Percentiles rank a stretch among this genome's conserved stretches.
phyloP scores from a whole-genome alignment of 1,140 invertebrate genomes.

The Trialeurodes vaporariorum region DNA sequence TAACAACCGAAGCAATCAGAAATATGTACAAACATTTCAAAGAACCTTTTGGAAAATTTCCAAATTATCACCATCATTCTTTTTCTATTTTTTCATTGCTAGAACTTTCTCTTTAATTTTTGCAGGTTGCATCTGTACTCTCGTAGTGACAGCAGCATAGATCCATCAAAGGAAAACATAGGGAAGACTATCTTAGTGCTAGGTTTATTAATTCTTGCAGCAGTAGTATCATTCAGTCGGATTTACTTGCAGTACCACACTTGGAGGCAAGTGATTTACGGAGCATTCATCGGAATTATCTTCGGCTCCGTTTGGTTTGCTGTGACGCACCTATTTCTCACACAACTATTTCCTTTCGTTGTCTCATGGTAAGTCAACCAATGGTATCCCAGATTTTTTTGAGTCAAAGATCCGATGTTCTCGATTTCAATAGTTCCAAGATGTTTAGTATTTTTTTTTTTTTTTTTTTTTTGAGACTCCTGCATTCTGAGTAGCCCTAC shows the following conservation, averaged over 20 bases:
- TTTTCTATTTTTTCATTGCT: too few relatives aligned
- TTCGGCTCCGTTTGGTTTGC: slow-evolving; percentile 65
- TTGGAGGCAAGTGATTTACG: slow-evolving; percentile 65
- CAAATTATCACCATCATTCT: too few relatives aligned
- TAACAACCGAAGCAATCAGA: too few relatives aligned
- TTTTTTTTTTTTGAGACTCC: too few relatives aligned
- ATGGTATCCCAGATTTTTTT: slow-evolving; percentile 1
- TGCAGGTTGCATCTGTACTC: background rate
- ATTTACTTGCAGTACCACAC: slow-evolving; percentile 84
- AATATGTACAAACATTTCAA: too few relatives aligned
- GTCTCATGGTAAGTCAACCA: slow-evolving; percentile 61
- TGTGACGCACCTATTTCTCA: slow-evolving; percentile 63
- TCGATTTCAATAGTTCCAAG: background rate
- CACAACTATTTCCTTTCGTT: slow-evolving; percentile 74
- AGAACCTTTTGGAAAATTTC: too few relatives aligned
- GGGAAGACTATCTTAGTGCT: slow-evolving; percentile 55
- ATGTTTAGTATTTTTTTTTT: too few relatives aligned
- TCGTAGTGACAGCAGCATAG: background rate
- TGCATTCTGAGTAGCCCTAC: too few relatives aligned
- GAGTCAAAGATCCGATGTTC: background rate
- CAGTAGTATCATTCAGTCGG: slow-evolving; percentile 48
- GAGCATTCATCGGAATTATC: slow-evolving; percentile 52
- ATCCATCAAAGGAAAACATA: slow-evolving; percentile 54
- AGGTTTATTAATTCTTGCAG: slow-evolving; percentile 44
- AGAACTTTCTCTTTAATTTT: too few relatives aligned